phyloP scores from a whole-genome alignment of 2,113 vertebrate species.

The Clupea harengus region DNA sequence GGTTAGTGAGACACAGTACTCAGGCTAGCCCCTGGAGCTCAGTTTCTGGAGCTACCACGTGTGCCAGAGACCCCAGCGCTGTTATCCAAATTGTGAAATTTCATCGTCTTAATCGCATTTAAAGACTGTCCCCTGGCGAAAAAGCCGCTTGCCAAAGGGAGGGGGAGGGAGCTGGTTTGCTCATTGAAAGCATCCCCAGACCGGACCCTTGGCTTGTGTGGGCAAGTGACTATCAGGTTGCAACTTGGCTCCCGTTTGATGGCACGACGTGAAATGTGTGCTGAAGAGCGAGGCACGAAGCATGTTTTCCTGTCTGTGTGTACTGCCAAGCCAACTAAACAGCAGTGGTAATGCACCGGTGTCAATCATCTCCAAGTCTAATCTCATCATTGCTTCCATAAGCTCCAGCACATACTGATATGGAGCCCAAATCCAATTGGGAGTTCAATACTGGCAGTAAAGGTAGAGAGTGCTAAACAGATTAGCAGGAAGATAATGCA shows the following conservation, averaged over 20 bases:
- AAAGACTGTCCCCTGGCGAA: conserved; percentile 28
- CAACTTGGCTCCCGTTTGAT: conserved; percentile 36
- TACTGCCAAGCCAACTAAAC: conserved; percentile 9
- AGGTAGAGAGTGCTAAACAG: conserved; percentile 25
- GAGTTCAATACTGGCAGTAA: conserved; percentile 18
- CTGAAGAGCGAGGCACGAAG: neutral
- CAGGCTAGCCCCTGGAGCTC: neutral
- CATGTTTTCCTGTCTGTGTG: conserved; percentile 2
- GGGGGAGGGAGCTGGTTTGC: conserved; percentile 24
- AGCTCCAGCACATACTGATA: conserved; percentile 30
- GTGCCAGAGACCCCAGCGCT: conserved; percentile 31
- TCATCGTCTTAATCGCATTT: conserved; percentile 45
- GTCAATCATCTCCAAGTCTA: conserved; percentile 15
- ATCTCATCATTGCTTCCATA: conserved; percentile 36
- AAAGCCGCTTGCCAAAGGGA: conserved; percentile 26
- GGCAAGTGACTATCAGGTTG: conserved; percentile 16
- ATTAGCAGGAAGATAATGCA: conserved; percentile 32
- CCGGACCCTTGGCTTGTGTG: conserved; percentile 1
- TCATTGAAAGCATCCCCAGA: conserved; percentile 22
- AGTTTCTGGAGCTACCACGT: neutral
- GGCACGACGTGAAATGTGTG: conserved; percentile 4
- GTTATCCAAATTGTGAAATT: conserved; percentile 39
- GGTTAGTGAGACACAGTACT: neutral
- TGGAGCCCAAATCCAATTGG: conserved; percentile 27
- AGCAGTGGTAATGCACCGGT: neutral